Conservation (phyloP, 2,797 vertebrate species). For the Kryptolebias ocellatus region DNA sequence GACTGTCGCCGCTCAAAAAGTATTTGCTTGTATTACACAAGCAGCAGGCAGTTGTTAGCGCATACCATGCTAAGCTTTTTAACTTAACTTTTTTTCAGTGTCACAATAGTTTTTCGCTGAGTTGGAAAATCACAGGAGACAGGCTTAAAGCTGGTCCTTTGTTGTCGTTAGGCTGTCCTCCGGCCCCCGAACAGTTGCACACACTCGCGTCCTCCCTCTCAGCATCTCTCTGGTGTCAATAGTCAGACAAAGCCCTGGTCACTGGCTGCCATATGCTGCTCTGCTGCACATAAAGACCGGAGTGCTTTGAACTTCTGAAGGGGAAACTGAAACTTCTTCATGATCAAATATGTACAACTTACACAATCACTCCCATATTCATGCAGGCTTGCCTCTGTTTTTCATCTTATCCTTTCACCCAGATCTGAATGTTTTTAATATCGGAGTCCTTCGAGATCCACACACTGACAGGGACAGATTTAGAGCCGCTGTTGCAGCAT, state of each 20-base stretch:
- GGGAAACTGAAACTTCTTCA: constrained; percentile 59
- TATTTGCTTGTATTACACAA: constrained; percentile 85
- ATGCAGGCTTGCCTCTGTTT: not conserved
- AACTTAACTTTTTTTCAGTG: constrained; percentile 87
- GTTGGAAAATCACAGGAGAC: constrained; percentile 92
- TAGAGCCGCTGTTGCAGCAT: not conserved
- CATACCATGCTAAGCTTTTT: constrained; percentile 91
- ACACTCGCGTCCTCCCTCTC: constrained; percentile 75
- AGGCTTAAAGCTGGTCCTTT: constrained; percentile 89
- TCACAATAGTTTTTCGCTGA: constrained; percentile 91
- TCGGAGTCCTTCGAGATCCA: not conserved
- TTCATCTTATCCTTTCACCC: not conserved
- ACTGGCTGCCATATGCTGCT: constrained; percentile 76
- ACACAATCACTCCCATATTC: constrained; percentile 17
- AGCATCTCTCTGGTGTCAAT: constrained; percentile 77
- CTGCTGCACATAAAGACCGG: constrained; percentile 66
- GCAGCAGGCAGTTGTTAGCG: constrained; percentile 88
- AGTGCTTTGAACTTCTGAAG: constrained; percentile 69
- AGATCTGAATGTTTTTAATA: not conserved
- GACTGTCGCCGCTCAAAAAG: constrained; percentile 81
- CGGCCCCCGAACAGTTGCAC: constrained; percentile 67
- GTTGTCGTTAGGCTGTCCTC: constrained; percentile 81
- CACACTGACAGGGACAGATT: not conserved
- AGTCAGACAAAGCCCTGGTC: constrained; percentile 76
- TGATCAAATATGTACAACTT: constrained; percentile 34